Evolutionary conservation across 2,888 invertebrate species (phyloP), one percentile per base, ranked within the genome.

Genomic region (Archaeoteleia sp.): DNA sequence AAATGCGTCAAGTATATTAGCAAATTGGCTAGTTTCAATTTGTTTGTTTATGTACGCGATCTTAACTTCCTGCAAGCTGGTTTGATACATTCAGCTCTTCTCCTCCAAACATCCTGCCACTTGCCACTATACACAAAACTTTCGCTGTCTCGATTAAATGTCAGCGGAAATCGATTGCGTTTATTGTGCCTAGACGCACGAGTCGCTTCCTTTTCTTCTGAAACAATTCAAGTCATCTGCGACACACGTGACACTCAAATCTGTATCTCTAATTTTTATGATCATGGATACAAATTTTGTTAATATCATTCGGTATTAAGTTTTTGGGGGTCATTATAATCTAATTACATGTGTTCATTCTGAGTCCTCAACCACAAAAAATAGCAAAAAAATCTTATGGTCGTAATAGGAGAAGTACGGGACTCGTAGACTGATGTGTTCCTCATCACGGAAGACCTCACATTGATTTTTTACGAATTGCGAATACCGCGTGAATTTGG

Each of bases 91-190:
- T 60, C 14, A 37, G 45, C 23, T 6, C 27, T 29, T 25, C 25
- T 23, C 34, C 25, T 37, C 15, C 39, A 67, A 67, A 67, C 67
- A 67, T 61, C 61, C 67, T n/a, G 43, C 37, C 34, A 45, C 60
- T 55, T 51, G 15, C 39, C 34, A 37, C 45, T n/a, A n/a, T n/a
- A n/a, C n/a, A n/a, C n/a, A n/a, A n/a, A n/a, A n/a, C n/a, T n/a
- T n/a, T n/a, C n/a, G n/a, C n/a, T n/a, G n/a, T n/a, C n/a, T n/a
- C n/a, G n/a, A n/a, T n/a, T n/a, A n/a, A n/a, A n/a, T n/a, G n/a
- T n/a, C n/a, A n/a, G n/a, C 17, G 37, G 37, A 46, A 67, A 55
- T 67, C 61, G 46, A 61, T 67, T 35, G 35, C 45, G 27, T 42
- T 23, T 45, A 42, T 42, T 49, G 37, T 46, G 46, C 15, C 17